Conservation (phyloP, 2,888 invertebrate genomes). For the Hydriomena furcata region DNA sequence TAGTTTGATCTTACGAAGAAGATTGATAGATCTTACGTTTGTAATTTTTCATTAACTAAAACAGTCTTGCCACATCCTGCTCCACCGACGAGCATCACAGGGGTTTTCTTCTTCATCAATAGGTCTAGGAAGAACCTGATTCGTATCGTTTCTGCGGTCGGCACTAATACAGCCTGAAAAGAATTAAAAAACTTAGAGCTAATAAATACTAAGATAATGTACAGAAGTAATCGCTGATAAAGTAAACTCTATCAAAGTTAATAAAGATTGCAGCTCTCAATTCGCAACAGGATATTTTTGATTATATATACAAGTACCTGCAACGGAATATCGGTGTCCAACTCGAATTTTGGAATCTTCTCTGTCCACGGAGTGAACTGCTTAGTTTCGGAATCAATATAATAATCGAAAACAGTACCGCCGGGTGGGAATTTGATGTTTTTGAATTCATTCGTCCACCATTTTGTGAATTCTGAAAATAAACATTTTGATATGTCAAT, state of each 20-base stretch:
- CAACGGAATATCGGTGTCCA: conserved; percentile 95
- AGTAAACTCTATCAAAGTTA: too few relatives aligned
- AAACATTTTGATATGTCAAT: too few relatives aligned
- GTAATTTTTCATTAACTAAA: conserved; percentile 88
- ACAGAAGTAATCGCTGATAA: too few relatives aligned
- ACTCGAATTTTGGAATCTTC: conserved; percentile 93
- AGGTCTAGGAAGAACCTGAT: conserved; percentile 95
- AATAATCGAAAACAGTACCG: conserved; percentile 98
- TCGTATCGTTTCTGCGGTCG: conserved; percentile 96
- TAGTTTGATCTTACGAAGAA: too few relatives aligned
- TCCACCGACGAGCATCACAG: conserved; percentile 97
- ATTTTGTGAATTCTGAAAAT: conserved; percentile 94
- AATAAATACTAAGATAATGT: too few relatives aligned
- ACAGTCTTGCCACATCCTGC: conserved; percentile 98
- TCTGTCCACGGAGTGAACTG: conserved; percentile 96
- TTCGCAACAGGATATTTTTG: too few relatives aligned
- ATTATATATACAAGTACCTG: conserved; percentile 81
- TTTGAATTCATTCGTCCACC: conserved; percentile 99
- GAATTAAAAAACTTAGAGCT: not conserved
- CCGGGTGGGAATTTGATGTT: conserved; percentile 95
- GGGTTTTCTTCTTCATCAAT: conserved; percentile 93
- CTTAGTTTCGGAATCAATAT: conserved; percentile 94
- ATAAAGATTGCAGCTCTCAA: too few relatives aligned
- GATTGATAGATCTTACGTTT: conserved; percentile 59
- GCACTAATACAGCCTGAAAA: conserved; percentile 90